A percentile compares a stretch with the other conserved stretches of the same genome.
These are phyloP conservation scores for Psettodes erumei DNA, from an alignment of 2,113 vertebrate species.

Conservation along the genomic window DNA sequence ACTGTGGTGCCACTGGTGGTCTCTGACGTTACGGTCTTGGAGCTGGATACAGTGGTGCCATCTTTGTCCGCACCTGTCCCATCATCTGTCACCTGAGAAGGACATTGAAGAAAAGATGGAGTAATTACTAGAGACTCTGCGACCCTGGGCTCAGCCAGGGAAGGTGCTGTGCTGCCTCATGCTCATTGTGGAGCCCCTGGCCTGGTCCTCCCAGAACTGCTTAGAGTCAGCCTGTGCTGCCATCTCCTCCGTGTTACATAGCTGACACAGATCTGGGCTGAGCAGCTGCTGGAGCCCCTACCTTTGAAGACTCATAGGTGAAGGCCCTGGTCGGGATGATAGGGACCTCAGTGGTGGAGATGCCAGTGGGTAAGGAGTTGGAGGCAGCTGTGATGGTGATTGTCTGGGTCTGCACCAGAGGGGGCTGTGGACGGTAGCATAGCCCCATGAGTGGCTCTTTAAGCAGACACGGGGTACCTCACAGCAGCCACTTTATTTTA, in stretches of 20 bases:
- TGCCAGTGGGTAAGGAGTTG: conserved; percentile 85
- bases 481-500: conserved; percentile 48
- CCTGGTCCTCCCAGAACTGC: conserved; percentile 44
- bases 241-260: conserved; percentile 3
- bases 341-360: conserved; percentile 93
- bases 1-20: conserved; percentile 81
- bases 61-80: conserved; percentile 84
- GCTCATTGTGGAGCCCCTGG: conserved; percentile 19
- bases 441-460: conserved; percentile 72
- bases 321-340: conserved; percentile 93
- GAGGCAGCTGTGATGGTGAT: conserved; percentile 92
- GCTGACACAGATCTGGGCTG: conserved; percentile 55
- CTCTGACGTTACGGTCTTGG: conserved; percentile 89
- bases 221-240: background rate
- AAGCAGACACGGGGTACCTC: conserved; percentile 53
- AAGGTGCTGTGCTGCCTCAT: conserved; percentile 14
- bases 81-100: conserved; percentile 83
- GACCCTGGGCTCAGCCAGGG: conserved; percentile 3
- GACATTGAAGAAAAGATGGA: background rate
- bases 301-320: conserved; percentile 94
- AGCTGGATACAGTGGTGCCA: conserved; percentile 84
- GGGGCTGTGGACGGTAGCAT: conserved; percentile 87
- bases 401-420: conserved; percentile 94
- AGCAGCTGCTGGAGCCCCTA: conserved; percentile 75
- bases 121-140: background rate